These are phyloP conservation scores for Diorhabda sublineata DNA, from an alignment of 1,140 invertebrate species.

Conservation along the genomic window DNA sequence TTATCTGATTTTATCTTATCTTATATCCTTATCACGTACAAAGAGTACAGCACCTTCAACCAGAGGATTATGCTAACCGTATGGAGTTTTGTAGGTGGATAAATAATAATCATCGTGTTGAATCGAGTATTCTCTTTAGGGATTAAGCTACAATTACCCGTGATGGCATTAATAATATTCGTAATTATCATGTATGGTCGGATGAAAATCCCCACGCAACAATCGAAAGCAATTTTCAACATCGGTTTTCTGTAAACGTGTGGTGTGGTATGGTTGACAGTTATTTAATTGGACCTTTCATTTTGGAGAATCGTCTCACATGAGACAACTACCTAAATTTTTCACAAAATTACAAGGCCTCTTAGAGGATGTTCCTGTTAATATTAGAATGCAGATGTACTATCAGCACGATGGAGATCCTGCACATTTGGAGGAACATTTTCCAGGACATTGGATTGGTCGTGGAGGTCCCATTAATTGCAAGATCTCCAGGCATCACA, in stretches of 20 bases:
- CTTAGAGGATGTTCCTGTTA: neutral
- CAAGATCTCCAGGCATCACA: neutral
- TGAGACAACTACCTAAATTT: neutral
- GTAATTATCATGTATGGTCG: neutral
- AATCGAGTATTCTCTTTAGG: no score
- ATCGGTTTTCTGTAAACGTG: neutral
- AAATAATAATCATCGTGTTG: conserved; percentile 13
- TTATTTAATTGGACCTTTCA: neutral
- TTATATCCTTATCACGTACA: conserved; percentile 11
- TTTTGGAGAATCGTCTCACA: neutral
- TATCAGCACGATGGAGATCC: neutral
- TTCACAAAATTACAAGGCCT: neutral
- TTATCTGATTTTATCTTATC: neutral
- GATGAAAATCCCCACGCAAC: neutral
- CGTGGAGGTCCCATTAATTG: neutral
- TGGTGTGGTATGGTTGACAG: neutral
- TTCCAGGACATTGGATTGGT: neutral
- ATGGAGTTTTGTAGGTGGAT: conserved; percentile 5
- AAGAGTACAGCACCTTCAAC: neutral
- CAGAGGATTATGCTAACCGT: conserved; percentile 12
- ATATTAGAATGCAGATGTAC: neutral
- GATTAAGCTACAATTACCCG: neutral
- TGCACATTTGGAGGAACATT: neutral
- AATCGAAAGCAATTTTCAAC: neutral
- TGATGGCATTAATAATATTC: neutral